Evolutionary conservation across 2,888 invertebrate genomes (phyloP), one percentile per base, ranked within the genome.

Genomic region (Chloroclysta siterata): DNA sequence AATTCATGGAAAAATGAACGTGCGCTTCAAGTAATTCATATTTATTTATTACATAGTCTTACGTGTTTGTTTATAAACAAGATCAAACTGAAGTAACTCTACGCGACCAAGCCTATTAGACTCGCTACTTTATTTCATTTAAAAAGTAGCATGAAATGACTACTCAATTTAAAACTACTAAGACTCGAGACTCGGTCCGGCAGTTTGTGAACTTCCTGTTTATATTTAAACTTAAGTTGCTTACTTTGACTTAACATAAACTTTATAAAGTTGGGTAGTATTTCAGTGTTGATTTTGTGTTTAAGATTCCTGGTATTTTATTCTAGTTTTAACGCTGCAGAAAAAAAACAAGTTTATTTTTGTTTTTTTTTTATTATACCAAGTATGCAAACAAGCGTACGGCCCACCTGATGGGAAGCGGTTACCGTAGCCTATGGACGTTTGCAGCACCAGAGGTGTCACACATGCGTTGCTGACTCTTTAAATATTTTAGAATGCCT

Each of bases 141-240:
- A 29, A 44, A 44, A 54, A 29, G 53, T 44, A 14, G 44, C 29
- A 11, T 11, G 29, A 29, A 15, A 53, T 42, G 17, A 53, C 42
- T 52, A 52, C 42, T 53, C 36, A 64, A 50, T 59, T 57, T 13
- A 46, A 53, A 58, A 63, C 55, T 52, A 51, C 59, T 46, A 52
- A 53, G 47, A 56, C 29, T 59, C 46, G 41, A 50, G 6, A 53
- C 53, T 53, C 14, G 6, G 50, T 55, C 60, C 52, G 46, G 29
- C 22, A 53, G 50, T 57, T 55, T 48, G n/a, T 14, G 22, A 52
- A 65, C 61, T 60, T 61, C 46, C 29, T 54, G 61, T 58, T 61
- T 58, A 53, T 60, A 39, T 46, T 48, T 48, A 7, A 64, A 64
- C 55, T 65, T 53, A 41, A 55, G 60, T 64, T 55, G 60, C 60